Percentiles rank a stretch among this genome's conserved stretches.
Evolutionary conservation across 2,888 invertebrate species (phyloP).

Genomic region (Drosophila neoperkinsi): DNA sequence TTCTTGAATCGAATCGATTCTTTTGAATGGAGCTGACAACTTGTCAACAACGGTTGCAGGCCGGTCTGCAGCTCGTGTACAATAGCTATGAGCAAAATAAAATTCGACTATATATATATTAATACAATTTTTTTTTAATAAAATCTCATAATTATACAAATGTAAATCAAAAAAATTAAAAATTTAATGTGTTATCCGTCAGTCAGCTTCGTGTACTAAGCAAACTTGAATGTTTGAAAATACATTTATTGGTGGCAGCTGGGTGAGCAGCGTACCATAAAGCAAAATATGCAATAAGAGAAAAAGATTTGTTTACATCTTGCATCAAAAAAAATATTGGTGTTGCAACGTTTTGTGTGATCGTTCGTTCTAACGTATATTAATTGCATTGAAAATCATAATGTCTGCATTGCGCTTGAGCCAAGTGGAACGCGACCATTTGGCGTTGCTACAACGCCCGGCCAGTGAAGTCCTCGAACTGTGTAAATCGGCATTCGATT

Average conservation of each 20-base stretch:
- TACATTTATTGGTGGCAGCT: neutral
- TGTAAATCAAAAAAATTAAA: neutral
- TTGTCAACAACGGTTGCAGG: neutral
- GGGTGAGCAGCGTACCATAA: slow-evolving; percentile 35
- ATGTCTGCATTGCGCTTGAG: slow-evolving; percentile 83
- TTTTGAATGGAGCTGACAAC: slow-evolving; percentile 13
- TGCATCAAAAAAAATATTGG: slow-evolving; percentile 6
- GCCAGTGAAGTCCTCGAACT: slow-evolving; percentile 88
- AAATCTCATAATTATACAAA: neutral
- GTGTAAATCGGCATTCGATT: slow-evolving; percentile 88
- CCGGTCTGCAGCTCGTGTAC: neutral
- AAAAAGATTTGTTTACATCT: slow-evolving; percentile 42
- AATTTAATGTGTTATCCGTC: neutral
- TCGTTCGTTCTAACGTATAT: neutral
- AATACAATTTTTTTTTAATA: neutral
- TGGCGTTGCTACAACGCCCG: slow-evolving; percentile 86
- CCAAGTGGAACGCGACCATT: slow-evolving; percentile 87
- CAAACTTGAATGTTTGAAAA: neutral
- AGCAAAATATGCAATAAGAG: slow-evolving; percentile 17
- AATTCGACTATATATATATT: neutral
- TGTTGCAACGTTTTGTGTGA: slow-evolving; percentile 39
- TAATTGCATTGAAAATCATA: neutral
- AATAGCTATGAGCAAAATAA: neutral
- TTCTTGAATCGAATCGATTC: slow-evolving; percentile 7
- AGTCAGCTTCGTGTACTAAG: neutral